Evolutionary conservation across 2,797 vertebrate species (phyloP).

Genomic region (Sebastiscus albofasciatus): DNA sequence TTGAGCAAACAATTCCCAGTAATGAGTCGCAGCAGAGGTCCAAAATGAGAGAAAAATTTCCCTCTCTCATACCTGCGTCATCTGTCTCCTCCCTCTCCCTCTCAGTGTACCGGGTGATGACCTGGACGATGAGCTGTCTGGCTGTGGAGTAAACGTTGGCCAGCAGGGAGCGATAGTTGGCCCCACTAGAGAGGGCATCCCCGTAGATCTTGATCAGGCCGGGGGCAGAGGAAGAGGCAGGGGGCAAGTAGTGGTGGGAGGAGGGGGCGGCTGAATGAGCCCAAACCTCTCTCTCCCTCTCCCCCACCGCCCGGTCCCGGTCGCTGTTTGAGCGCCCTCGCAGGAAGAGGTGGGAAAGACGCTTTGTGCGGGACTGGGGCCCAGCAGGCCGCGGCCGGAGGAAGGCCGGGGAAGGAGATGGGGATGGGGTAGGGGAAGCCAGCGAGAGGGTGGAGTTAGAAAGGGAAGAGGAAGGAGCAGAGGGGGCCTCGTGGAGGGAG

Average conservation of each 20-base stretch:
- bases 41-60: constrained; percentile 52
- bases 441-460: constrained; percentile 87
- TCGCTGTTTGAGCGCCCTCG: constrained; percentile 87
- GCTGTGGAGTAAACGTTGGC: constrained; percentile 84
- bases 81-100: constrained; percentile 85
- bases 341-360: constrained; percentile 91
- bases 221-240: constrained; percentile 82
- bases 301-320: constrained; percentile 81
- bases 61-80: constrained; percentile 76
- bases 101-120: constrained; percentile 87
- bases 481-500: constrained; percentile 83
- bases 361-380: constrained; percentile 88
- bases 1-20: constrained; percentile 48
- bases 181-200: constrained; percentile 85
- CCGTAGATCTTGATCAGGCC: constrained; percentile 89
- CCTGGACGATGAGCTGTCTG: constrained; percentile 85
- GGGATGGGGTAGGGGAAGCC: constrained; percentile 80
- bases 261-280: constrained; percentile 80
- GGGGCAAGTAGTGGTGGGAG: constrained; percentile 85
- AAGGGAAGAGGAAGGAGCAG: constrained; percentile 84
- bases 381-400: constrained; percentile 82
- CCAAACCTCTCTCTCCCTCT: constrained; percentile 80
- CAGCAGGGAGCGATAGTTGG: constrained; percentile 88
- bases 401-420: constrained; percentile 82
- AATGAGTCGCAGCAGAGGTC: constrained; percentile 47